A percentile compares a stretch with the other conserved stretches of the same genome.
Evolutionary conservation across 2,888 invertebrate genomes (phyloP).

Genomic region (Erebia epiphron): DNA sequence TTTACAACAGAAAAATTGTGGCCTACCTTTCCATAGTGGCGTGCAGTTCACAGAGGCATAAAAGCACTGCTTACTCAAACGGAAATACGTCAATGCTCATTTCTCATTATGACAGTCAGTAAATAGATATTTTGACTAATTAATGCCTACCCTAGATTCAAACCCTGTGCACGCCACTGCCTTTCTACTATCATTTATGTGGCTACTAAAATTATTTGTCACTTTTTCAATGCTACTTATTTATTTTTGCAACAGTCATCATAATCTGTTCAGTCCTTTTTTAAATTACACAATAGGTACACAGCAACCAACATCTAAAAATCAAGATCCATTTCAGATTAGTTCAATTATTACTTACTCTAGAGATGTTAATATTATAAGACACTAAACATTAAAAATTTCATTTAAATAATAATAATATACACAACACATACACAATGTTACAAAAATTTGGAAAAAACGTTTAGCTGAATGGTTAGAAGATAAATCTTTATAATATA

Average conservation of each 20-base stretch:
- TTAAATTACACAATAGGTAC: not conserved
- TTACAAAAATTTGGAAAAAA: not conserved
- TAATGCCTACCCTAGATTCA: no score
- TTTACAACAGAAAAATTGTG: not conserved
- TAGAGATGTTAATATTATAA: not conserved
- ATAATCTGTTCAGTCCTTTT: not conserved
- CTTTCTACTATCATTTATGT: not conserved
- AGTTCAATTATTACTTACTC: not conserved
- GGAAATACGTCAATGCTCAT: no score
- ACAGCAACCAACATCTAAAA: not conserved
- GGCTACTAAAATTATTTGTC: not conserved
- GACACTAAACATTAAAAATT: not conserved
- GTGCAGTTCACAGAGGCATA: no score
- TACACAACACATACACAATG: not conserved
- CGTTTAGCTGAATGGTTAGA: not conserved
- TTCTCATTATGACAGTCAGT: no score
- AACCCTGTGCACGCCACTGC: no score
- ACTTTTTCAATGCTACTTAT: not conserved
- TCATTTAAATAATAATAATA: not conserved
- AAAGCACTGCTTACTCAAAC: no score
- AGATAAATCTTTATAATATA: not conserved
- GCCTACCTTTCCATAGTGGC: no score
- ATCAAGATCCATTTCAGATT: not conserved
- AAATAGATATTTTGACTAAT: no score
- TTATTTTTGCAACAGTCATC: not conserved